Conservation (phyloP, 2,888 invertebrate species). For the Noctua janthina region DNA sequence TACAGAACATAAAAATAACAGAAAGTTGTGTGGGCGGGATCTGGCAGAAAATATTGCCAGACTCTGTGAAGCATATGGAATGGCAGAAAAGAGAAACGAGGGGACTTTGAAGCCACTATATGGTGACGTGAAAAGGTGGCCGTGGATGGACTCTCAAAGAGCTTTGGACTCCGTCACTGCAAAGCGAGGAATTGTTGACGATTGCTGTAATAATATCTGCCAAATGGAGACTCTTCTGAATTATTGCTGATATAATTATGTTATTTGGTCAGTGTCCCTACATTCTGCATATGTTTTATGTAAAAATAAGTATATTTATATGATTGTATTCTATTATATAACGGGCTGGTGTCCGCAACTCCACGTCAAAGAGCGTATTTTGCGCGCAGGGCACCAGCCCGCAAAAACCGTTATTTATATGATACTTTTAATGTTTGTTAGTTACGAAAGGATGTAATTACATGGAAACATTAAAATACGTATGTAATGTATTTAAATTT, state of each 20-base stretch:
- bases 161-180: background rate
- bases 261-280: background rate
- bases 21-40: slow-evolving; percentile 60
- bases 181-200: slow-evolving; percentile 58
- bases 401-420: background rate
- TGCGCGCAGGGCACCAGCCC: too few species aligned
- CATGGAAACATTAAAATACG: background rate
- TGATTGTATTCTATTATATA: background rate
- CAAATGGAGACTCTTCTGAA: background rate
- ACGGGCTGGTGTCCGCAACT: too few species aligned
- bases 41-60: slow-evolving; percentile 55
- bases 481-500: too few species aligned
- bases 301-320: background rate
- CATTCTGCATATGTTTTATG: background rate
- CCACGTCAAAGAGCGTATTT: too few species aligned
- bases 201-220: slow-evolving; percentile 74
- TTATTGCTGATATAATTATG: background rate
- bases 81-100: background rate
- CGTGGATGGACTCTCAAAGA: background rate
- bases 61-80: slow-evolving; percentile 38
- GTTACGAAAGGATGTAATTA: background rate
- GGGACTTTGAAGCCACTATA: too few species aligned
- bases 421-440: background rate
- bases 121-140: background rate
- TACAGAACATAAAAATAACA: background rate